Percentiles rank a stretch among this genome's conserved stretches.
Evolutionary conservation across 1,140 invertebrate species (phyloP).

Genomic region (Halesus radiatus): DNA sequence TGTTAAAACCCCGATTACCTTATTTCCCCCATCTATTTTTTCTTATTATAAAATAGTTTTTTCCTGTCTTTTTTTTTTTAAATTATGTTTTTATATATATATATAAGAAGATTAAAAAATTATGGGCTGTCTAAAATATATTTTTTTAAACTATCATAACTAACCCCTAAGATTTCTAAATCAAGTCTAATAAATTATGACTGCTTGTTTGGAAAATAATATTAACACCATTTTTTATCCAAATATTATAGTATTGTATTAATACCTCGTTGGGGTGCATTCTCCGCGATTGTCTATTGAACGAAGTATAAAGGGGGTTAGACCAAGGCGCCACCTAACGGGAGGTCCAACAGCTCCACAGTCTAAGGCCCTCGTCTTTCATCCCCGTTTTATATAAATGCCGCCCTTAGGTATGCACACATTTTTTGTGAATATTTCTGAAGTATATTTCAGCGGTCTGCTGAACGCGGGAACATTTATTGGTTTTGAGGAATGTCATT

Average conservation of each 20-base stretch:
- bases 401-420: constrained; percentile 2
- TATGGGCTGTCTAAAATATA: too few species aligned
- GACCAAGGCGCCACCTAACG: constrained; percentile 24
- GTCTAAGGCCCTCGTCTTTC: neutral
- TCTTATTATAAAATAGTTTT: too few species aligned
- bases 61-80: too few species aligned
- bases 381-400: constrained; percentile 26
- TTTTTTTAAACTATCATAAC: too few species aligned
- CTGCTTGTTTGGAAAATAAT: neutral
- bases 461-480: constrained; percentile 15
- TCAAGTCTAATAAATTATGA: neutral
- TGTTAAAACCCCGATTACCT: too few species aligned
- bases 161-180: too few species aligned
- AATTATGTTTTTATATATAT: too few species aligned
- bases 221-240: constrained; percentile 10
- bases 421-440: constrained; percentile 9
- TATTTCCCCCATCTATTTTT: too few species aligned
- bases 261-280: neutral
- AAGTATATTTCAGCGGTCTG: neutral
- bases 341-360: constrained; percentile 5
- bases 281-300: constrained; percentile 4
- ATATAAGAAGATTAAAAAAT: too few species aligned
- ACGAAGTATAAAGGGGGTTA: constrained; percentile 7
- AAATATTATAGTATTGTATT: constrained; percentile 29
- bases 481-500: neutral